Evolutionary conservation across 2,888 invertebrate species (phyloP), one percentile per base, ranked within the genome.

Genomic region (Ectropis crepuscularia): DNA sequence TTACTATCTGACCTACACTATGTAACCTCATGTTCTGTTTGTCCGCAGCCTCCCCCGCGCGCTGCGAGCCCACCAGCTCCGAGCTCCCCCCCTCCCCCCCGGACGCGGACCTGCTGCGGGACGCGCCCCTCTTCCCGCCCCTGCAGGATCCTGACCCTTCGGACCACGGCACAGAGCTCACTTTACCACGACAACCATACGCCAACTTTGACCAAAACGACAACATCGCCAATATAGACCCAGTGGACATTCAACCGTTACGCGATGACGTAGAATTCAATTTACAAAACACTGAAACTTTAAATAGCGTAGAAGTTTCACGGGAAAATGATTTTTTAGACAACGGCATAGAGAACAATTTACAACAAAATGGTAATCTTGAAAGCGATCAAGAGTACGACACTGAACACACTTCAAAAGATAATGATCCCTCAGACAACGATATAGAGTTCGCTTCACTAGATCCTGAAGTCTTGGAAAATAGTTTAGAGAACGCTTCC

Each of bases 101-200:
- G 50, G 79, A 83, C 67, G 84, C 81, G 0, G 89, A 87, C 63
- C 80, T 89, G 4, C 78, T 88, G 61, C 85, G 86, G 7, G 88
- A 87, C 60, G 88, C 82, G 5, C 88, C 88, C 78, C 83, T 50
- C 82, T 87, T 57, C 80, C 79, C 61, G 51, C 71, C 67, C 63
- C 75, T 55, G 61, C 64, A 61, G 70, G 71, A 66, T 0, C 7
- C 55, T 39, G 74, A 76, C 63, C 71, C 71, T 49, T 71, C 75
- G 61, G 74, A 73, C 74, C 73, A 76, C 58, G 82, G 85, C 65
- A 71, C 79, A 57, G 84, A 83, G 74, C 80, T 83, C 11, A 83
- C 76, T 63, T 78, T 84, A 50, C 85, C 83, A 71, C 53, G 79
- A 80, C 57, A 45, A 28, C 16, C 16, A 28, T 28, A 28, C 16